Base-by-base conservation (phyloP, 1,140 invertebrate genomes). In the Rhyacophila brunnea region DNA sequence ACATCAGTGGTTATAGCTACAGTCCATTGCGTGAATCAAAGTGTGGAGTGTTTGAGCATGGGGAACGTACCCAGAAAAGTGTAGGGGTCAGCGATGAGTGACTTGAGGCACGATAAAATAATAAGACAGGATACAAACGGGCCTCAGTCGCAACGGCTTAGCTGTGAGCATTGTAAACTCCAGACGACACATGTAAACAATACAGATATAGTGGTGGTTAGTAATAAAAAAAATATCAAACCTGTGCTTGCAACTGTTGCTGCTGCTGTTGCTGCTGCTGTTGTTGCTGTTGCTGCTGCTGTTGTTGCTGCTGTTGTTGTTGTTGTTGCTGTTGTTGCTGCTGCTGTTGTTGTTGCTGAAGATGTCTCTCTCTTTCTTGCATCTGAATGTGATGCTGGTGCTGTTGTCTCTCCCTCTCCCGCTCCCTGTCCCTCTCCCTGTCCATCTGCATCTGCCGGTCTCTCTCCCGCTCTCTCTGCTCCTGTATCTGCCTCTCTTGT, bases 341-440 rank as follows among this genome's bases (percentile, higher is more conserved):
- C 45, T 69, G 56, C 52, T 67, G 70, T 18, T 74, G 73, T 14
- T 72, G 70, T 19, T 72, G 71, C 14, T 77, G 74, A 59, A 64
- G 11, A 58, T 34, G 68, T 64, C 75, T 73, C 60, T 66, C 10
- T 55, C 15, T 67, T 67, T 11, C 67, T 67, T 67, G 66, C 9
- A 67, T 64, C 4, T 54, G 55, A 4, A 54, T 51, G 9, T 65
- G 62, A 4, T 64, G 64, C 17, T 73, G 73, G 9, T 74, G 71
- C 18, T 73, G 71, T 15, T 77, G 74, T 55, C 70, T 67, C 46
- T 66, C 44, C 62, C 56, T 28, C 67, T 66, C 23, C 53, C 61
- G 18, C 71, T 52, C 40, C 9, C 70, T 64, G n/a, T 70, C 65
- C 18, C 75, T 68, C 2, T 67, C 62, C 34, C 49, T 60, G 42